These are phyloP conservation scores for Drosophila melanocephala DNA, from an alignment of 2,888 invertebrate species.

Conservation along the genomic window DNA sequence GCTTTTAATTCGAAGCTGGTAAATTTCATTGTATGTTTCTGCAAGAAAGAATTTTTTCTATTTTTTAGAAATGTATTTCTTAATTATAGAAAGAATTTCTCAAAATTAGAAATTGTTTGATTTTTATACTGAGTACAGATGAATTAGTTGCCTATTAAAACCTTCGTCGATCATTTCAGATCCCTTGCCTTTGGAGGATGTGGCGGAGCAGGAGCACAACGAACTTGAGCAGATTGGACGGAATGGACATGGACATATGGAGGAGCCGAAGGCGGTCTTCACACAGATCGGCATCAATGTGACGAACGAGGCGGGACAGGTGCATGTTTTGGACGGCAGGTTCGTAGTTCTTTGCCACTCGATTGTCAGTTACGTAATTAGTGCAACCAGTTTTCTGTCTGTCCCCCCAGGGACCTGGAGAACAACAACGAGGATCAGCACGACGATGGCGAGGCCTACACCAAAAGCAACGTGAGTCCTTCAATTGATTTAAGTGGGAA, in stretches of 20 bases:
- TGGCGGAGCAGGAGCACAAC: slow-evolving; percentile 15
- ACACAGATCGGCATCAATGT: slow-evolving; percentile 84
- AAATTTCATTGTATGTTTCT: no score
- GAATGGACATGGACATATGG: slow-evolving; percentile 60
- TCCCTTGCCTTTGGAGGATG: slow-evolving; percentile 83
- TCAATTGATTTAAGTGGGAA: background rate
- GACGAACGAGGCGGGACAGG: slow-evolving; percentile 84
- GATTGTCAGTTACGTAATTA: slow-evolving; percentile 78
- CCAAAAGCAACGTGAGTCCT: slow-evolving; percentile 64
- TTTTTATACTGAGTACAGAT: background rate
- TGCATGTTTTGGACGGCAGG: slow-evolving; percentile 83
- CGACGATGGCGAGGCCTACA: slow-evolving; percentile 78
- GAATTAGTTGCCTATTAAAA: background rate
- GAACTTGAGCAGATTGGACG: slow-evolving; percentile 52
- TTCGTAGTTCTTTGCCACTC: slow-evolving; percentile 73
- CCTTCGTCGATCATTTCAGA: slow-evolving; percentile 53
- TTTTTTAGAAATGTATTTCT: no score
- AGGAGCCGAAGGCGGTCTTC: slow-evolving; percentile 57
- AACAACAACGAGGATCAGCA: slow-evolving; percentile 83
- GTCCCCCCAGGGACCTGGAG: slow-evolving; percentile 81
- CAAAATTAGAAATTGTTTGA: no score
- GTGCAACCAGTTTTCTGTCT: slow-evolving; percentile 81
- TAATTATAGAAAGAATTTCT: no score
- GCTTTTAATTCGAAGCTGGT: no score
- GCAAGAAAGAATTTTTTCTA: no score